phyloP scores from a whole-genome alignment of 2,113 vertebrate species.

The Cyprinodon brontotheroides region DNA sequence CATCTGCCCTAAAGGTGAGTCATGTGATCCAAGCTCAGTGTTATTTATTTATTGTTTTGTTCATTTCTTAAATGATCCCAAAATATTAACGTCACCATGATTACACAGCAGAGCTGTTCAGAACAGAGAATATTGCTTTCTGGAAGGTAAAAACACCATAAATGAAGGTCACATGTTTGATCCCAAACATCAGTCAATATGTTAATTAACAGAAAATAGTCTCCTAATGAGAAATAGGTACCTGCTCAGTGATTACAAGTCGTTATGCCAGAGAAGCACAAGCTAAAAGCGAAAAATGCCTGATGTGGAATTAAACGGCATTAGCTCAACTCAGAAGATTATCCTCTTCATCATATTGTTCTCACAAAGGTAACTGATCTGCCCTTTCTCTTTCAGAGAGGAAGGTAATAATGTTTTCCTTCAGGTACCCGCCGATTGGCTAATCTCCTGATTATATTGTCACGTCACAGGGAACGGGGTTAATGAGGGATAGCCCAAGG shows the following conservation, averaged over 20 bases:
- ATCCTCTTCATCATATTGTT: conserved; percentile 38
- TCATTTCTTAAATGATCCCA: background rate
- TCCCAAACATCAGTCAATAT: background rate
- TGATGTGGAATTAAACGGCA: conserved; percentile 45
- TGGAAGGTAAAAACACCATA: conserved; percentile 23
- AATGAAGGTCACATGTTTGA: conserved; percentile 36
- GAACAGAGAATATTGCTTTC: conserved; percentile 2
- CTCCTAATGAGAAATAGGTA: conserved; percentile 22
- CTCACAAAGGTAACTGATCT: conserved; percentile 41
- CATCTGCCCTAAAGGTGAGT: conserved; percentile 96
- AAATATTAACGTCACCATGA: background rate
- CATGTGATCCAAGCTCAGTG: background rate
- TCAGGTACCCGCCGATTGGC: conserved; percentile 52
- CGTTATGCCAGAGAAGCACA: conserved; percentile 9
- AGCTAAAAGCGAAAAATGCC: conserved; percentile 23
- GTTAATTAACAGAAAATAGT: conserved; percentile 44
- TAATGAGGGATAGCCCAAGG: conserved; percentile 76
- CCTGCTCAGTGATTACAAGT: conserved; percentile 46
- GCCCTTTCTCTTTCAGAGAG: conserved; percentile 21
- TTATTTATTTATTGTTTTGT: background rate
- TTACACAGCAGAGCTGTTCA: background rate
- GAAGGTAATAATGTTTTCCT: conserved; percentile 30
- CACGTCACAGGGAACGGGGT: conserved; percentile 56
- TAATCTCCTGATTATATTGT: conserved; percentile 70
- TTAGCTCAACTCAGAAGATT: conserved; percentile 38